Conservation (phyloP, 2,113 vertebrate species). For the Boulengeromyrus knoepffleri region DNA sequence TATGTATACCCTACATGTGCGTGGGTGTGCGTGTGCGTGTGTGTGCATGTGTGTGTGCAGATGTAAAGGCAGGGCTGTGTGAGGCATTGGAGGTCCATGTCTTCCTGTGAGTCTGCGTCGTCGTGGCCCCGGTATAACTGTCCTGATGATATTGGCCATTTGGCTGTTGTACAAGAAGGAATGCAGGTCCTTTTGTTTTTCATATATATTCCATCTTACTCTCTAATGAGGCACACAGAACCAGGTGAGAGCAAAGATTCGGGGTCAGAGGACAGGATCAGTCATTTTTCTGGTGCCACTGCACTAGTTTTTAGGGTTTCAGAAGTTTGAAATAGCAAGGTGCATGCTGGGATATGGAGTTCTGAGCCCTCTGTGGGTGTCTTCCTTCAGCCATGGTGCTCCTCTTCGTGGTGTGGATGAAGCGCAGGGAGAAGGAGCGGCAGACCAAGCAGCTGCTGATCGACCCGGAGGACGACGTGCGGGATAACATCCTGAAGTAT, state of each 20-base stretch:
- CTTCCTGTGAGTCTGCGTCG: neutral
- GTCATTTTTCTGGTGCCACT: neutral
- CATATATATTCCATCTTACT: neutral
- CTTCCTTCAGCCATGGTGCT: conserved; percentile 62
- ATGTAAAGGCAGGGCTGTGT: neutral
- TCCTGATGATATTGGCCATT: neutral
- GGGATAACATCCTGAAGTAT: conserved; percentile 76
- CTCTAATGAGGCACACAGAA: neutral
- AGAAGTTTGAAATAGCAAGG: neutral
- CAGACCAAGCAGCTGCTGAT: conserved; percentile 68
- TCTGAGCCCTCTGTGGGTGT: neutral
- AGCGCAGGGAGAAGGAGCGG: conserved; percentile 64
- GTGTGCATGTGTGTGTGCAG: no score
- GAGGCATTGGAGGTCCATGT: neutral
- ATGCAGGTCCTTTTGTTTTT: neutral
- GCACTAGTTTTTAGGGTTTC: neutral
- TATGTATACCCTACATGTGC: no score
- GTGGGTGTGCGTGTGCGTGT: no score
- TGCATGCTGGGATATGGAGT: neutral
- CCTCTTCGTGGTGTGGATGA: conserved; percentile 51
- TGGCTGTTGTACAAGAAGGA: neutral
- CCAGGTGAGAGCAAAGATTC: neutral
- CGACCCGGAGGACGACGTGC: conserved; percentile 48
- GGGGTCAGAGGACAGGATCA: neutral
- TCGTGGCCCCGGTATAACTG: neutral